Percentiles rank a stretch among this genome's conserved stretches.
These are phyloP conservation scores for Protonemura montana DNA, from an alignment of 2,888 invertebrate genomes.

Conservation along the genomic window DNA sequence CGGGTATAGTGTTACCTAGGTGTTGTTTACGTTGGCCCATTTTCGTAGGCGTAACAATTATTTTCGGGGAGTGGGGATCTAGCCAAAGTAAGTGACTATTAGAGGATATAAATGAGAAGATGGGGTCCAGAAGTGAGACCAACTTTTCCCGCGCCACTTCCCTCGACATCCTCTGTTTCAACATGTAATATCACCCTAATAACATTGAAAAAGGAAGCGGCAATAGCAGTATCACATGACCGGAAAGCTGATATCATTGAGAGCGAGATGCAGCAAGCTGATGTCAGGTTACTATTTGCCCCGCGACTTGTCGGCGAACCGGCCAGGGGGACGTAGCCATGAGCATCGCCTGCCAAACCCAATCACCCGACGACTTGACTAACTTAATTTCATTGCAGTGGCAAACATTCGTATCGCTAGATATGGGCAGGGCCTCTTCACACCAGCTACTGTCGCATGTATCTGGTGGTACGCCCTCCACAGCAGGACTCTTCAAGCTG, in stretches of 20 bases:
- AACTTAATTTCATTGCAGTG: background rate
- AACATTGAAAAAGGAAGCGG: slow-evolving; percentile 48
- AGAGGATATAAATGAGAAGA: slow-evolving; percentile 1
- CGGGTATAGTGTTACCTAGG: background rate
- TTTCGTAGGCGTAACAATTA: background rate
- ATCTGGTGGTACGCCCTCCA: too few relatives aligned
- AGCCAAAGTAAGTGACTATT: slow-evolving; percentile 12
- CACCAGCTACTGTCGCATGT: too few relatives aligned
- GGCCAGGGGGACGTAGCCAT: background rate
- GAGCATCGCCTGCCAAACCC: background rate
- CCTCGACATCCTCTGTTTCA: slow-evolving; percentile 56
- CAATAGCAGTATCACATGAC: slow-evolving; percentile 49
- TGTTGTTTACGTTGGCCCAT: background rate
- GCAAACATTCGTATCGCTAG: background rate
- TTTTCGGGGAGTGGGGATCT: background rate
- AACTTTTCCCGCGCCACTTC: slow-evolving; percentile 58
- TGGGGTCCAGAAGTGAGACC: slow-evolving; percentile 29
- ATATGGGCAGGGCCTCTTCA: background rate
- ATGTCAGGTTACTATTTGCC: background rate
- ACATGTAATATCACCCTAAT: slow-evolving; percentile 47
- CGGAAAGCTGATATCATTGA: slow-evolving; percentile 45
- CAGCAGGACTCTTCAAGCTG: too few relatives aligned
- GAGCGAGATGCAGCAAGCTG: background rate
- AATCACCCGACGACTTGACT: background rate
- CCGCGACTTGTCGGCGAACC: background rate